phyloP scores from a whole-genome alignment of 2,113 vertebrate species.

The Pachypanchax playfairii region DNA sequence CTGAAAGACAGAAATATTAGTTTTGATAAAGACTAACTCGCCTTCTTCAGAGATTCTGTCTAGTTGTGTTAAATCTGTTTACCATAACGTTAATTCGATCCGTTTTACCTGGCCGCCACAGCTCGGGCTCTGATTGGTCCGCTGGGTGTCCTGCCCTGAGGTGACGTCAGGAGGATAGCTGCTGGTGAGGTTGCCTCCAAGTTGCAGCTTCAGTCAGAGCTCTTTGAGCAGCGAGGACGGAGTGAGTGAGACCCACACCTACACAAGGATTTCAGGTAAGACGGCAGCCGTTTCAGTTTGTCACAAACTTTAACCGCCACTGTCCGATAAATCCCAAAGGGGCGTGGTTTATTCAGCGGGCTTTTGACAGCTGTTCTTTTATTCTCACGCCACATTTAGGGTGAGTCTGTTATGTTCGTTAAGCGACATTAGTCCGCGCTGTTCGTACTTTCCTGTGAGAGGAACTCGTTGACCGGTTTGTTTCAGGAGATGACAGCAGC shows the following conservation, averaged over 20 bases:
- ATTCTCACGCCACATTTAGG: neutral
- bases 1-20: too few relatives aligned
- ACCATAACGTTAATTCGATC: neutral
- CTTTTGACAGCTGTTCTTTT: slow-evolving; percentile 1
- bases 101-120: slow-evolving; percentile 44
- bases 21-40: too few relatives aligned
- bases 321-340: neutral
- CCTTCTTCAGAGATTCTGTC: too few relatives aligned
- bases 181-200: slow-evolving; percentile 24
- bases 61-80: neutral
- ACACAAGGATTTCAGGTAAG: slow-evolving; percentile 48
- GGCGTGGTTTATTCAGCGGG: neutral
- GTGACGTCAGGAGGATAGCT: slow-evolving; percentile 55
- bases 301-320: slow-evolving; percentile 17
- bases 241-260: neutral
- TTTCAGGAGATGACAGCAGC: neutral
- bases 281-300: neutral
- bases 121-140: slow-evolving; percentile 49
- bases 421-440: too few relatives aligned
- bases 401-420: neutral
- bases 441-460: neutral
- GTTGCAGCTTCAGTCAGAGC: slow-evolving; percentile 14
- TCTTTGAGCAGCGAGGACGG: slow-evolving; percentile 19
- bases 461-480: neutral
- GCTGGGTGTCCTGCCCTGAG: slow-evolving; percentile 4